Evolutionary conservation across 2,888 invertebrate species (phyloP), one percentile per base, ranked within the genome.

Genomic region (Creontiades dilutus): DNA sequence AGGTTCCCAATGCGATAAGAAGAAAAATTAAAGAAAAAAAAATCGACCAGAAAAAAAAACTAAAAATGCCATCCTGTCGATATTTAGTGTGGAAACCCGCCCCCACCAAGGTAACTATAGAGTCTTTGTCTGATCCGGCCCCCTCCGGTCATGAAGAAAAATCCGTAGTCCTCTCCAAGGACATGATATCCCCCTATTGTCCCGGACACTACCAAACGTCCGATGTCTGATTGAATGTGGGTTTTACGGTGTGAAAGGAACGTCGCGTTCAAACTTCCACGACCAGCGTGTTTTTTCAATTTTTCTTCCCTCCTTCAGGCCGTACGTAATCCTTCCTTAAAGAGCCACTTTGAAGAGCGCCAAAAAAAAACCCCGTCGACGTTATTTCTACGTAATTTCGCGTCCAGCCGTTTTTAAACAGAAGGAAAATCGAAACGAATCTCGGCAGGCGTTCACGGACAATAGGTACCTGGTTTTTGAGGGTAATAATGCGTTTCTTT

Each of bases 1-100:
- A 85, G 89, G 89, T 75, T 75, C 46, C 27, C 55, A 28, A 55
- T 75, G 75, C 61, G 76, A 89, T 84, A 89, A 47, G 19, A 78
- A 78, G 19, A 80, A 37, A 28, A 80, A 27, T 48, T 19, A 13
- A 80, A 11, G 13, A 28, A 80, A 80, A 68, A 68, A 27, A 11
- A 19, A 5, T 14, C 48, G 7, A 11, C 48, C 9, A 13, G 13
- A 37, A 68, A 68, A 68, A 23, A 23, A 23, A 68, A 23, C 23
- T 12, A 23, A 68, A 68, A 19, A 27, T 23, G 11, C 52, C 9
- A 19, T 68, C 68, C 23, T 68, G 68, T 68, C 23, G 68, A 68
- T 68, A 68, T 68, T 68, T 68, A 68, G 68, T 68, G 68, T 23
- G 68, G 68, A 68, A 68, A 68, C 27, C 68, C 68, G 23, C 68